Base-by-base conservation (phyloP, 2,888 invertebrate species). In the Metopia argyrocephala region DNA sequence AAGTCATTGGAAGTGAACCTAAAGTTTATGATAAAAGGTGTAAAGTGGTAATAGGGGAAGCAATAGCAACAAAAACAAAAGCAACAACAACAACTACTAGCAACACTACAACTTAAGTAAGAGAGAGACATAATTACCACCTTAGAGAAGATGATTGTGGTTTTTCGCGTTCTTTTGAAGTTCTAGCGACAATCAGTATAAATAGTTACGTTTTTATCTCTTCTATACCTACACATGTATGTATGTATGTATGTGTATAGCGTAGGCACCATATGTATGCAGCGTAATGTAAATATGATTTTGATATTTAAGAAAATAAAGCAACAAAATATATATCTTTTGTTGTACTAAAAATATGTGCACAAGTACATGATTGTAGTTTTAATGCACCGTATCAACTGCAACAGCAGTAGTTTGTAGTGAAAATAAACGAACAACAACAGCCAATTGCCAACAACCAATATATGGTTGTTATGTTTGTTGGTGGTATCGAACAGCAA, bases 101-200 rank as follows among this genome's bases (percentile, higher is more conserved):
- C 65, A 68, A 31, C 5, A 75, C 66, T 69, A 80, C 81, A 76
- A 83, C 83, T 85, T 85, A 83, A 83, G 20, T n/a, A 85, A 84
- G 84, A 84, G 56, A 54, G 76, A 69, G 85, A 85, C 88, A 88
- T 88, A 89, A 89, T 89, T 88, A 87, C 88, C 89, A 89, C 88
- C 87, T 88, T 87, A 86, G 86, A 86, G 87, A 87, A 86, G 86
- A 89, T 87, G 88, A 88, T 89, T 87, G 88, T 89, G 87, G 88
- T 85, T 88, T 89, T 82, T 71, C 76, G 82, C 80, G 76, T 64
- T 76, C 50, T 85, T 89, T 90, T 89, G 87, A 89, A 87, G 85
- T 87, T 83, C 56, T 61, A 84, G 89, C 89, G 90, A 83, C 80
- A 76, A 76, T 76, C 84, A 82, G 84, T 76, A 64, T 68, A 80